phyloP scores from a whole-genome alignment of 1,140 invertebrate species.

The Papilio polyxenes region DNA sequence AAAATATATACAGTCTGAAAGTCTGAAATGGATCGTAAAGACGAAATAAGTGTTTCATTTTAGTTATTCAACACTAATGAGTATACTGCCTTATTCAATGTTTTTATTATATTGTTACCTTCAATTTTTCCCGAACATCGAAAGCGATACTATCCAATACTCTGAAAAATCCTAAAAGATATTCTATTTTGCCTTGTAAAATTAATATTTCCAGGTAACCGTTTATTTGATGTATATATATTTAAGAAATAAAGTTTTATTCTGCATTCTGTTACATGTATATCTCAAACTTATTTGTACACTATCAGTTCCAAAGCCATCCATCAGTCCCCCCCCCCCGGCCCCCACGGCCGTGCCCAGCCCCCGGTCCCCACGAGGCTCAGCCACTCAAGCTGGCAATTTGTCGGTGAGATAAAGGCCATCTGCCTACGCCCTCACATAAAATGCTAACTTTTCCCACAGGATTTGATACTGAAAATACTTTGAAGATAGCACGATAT shows the following conservation, averaged over 20 bases:
- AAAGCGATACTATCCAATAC: neutral
- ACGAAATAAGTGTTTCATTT: no score
- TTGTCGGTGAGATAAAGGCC: constrained; percentile 14
- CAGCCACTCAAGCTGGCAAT: neutral
- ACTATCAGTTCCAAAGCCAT: neutral
- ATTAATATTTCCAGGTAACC: neutral
- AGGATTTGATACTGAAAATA: constrained; percentile 2
- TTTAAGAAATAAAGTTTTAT: neutral
- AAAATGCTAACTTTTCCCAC: neutral
- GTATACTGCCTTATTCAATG: no score
- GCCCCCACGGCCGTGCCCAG: neutral
- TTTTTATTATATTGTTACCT: no score
- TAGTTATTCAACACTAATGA: no score
- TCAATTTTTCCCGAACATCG: neutral
- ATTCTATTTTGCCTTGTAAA: neutral
- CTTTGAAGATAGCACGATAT: neutral
- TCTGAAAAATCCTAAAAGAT: no score
- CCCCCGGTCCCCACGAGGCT: neutral
- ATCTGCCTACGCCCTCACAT: neutral
- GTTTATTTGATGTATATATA: neutral
- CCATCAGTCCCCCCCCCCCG: neutral
- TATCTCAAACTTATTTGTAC: neutral
- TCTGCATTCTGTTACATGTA: neutral
- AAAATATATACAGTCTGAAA: no score
- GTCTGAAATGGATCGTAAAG: no score